Percentiles rank a stretch among this genome's conserved stretches.
Conservation (phyloP, 2,888 invertebrate genomes). For the Aquatica leii region DNA sequence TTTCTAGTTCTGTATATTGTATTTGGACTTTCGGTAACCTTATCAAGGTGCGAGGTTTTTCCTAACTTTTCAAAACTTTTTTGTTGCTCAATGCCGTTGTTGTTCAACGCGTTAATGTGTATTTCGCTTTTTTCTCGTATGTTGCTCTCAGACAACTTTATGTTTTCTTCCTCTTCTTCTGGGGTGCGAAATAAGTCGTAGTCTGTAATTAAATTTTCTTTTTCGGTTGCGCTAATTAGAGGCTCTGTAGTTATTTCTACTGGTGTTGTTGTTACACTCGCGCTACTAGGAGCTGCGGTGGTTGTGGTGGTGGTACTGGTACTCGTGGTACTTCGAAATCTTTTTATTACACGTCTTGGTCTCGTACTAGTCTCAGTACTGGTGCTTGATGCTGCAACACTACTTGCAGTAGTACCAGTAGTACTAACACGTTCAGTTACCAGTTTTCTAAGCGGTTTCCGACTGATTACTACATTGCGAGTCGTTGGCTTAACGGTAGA, state of each 20-base stretch:
- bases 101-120: conserved; percentile 22
- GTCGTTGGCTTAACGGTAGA: too few species aligned
- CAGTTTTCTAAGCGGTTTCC: too few species aligned
- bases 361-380: background rate
- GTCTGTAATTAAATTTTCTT: conserved; percentile 40
- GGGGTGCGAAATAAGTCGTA: conserved; percentile 30
- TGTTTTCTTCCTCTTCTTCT: conserved; percentile 57
- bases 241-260: background rate
- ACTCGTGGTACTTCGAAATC: conserved; percentile 29
- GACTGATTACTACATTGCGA: too few species aligned
- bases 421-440: background rate
- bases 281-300: conserved; percentile 2
- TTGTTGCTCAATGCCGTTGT: conserved; percentile 11
- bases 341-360: conserved; percentile 25
- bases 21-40: conserved; percentile 27
- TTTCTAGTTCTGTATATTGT: conserved; percentile 52
- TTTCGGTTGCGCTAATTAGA: conserved; percentile 6
- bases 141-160: conserved; percentile 59
- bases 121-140: conserved; percentile 58
- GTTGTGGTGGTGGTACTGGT: conserved; percentile 4
- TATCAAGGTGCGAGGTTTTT: background rate
- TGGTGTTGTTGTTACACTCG: conserved; percentile 5
- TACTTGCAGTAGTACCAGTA: background rate
- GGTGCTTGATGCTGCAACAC: background rate
- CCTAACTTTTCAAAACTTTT: conserved; percentile 15